Evolutionary conservation across 2,888 invertebrate species (phyloP).

Genomic region (Osedax frankpressi): DNA sequence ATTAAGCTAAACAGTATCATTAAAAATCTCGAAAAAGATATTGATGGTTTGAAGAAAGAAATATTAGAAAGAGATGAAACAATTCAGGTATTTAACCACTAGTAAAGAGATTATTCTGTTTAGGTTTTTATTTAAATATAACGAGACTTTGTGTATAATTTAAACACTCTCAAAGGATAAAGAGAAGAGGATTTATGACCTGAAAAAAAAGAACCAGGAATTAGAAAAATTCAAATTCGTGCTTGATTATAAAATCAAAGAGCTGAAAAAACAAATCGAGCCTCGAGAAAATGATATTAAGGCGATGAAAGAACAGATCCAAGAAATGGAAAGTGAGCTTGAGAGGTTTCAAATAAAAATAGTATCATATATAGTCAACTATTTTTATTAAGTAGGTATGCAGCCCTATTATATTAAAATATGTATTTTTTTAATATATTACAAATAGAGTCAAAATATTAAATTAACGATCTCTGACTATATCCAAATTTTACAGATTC

Average conservation of each 20-base stretch:
- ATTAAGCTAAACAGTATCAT: slow-evolving; percentile 60
- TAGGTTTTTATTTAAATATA: no score
- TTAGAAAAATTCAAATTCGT: slow-evolving; percentile 82
- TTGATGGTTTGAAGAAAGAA: slow-evolving; percentile 68
- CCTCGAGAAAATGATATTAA: slow-evolving; percentile 72
- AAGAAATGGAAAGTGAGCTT: slow-evolving; percentile 65
- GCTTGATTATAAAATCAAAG: slow-evolving; percentile 73
- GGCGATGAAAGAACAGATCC: slow-evolving; percentile 66
- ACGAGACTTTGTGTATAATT: no score
- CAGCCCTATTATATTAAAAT: no score
- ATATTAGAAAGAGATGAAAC: slow-evolving; percentile 68
- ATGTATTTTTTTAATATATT: no score
- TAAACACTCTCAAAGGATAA: no score
- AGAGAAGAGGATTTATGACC: slow-evolving; percentile 68
- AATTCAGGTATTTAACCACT: slow-evolving; percentile 68
- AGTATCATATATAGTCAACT: no score
- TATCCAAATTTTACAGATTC: slow-evolving; percentile 52
- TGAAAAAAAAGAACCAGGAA: slow-evolving; percentile 68
- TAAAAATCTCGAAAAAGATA: slow-evolving; percentile 61
- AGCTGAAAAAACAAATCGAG: slow-evolving; percentile 71
- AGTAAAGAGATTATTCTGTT: no score
- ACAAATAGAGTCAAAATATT: no score
- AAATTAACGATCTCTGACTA: no score
- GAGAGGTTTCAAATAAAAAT: no score
- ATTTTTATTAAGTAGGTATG: no score